These are phyloP conservation scores for Microcebus lehilahytsara DNA, from an alignment of 2,113 vertebrate species.

Conservation along the genomic window DNA sequence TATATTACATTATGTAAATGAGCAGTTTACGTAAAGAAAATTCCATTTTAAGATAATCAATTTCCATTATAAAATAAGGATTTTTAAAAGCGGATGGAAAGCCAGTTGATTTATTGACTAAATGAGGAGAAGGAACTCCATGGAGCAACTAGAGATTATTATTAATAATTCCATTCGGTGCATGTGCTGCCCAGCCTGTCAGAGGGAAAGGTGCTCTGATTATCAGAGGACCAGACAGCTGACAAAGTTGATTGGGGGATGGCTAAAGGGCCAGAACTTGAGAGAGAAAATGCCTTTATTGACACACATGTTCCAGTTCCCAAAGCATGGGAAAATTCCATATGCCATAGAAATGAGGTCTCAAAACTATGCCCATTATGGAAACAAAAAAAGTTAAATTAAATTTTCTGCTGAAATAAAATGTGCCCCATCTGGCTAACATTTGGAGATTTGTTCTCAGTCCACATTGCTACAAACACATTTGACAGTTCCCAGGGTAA, in stretches of 20 bases:
- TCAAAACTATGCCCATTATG: constrained; percentile 39
- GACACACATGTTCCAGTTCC: constrained; percentile 28
- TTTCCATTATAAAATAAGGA: neutral
- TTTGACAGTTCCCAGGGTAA: constrained; percentile 51
- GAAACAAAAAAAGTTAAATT: constrained; percentile 19
- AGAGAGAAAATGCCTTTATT: neutral
- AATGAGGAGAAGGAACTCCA: neutral
- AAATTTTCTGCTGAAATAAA: constrained; percentile 58
- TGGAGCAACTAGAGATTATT: neutral
- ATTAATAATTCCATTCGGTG: neutral
- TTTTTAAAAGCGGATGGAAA: neutral
- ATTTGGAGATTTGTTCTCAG: constrained; percentile 56
- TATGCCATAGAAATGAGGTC: constrained; percentile 48
- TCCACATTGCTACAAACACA: neutral
- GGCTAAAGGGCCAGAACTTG: neutral
- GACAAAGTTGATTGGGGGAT: neutral
- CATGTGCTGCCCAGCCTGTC: neutral
- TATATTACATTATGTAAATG: neutral
- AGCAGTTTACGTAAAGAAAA: neutral
- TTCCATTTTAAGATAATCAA: neutral
- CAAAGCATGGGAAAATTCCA: constrained; percentile 49
- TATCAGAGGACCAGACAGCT: neutral
- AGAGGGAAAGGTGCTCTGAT: neutral
- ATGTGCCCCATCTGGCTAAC: constrained; percentile 61
- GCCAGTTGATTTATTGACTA: neutral